These are phyloP conservation scores for Perodicticus potto DNA, from an alignment of 2,797 vertebrate genomes.

Conservation along the genomic window DNA sequence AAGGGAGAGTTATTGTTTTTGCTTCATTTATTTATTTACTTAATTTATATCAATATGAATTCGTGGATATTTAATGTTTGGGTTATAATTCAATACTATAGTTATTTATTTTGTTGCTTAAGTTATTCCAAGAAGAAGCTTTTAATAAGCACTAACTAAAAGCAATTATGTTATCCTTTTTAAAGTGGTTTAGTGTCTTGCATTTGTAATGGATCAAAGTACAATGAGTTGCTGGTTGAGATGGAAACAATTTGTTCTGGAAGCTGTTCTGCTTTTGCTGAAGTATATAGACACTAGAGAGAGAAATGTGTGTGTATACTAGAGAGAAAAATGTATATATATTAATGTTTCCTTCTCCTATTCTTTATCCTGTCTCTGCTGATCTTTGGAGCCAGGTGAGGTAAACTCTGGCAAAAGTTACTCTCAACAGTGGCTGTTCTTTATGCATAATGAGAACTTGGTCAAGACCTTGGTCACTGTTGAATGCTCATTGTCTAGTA, in stretches of 20 bases:
- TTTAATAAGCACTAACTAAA: conserved; percentile 74
- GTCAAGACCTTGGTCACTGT: neutral
- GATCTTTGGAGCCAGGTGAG: neutral
- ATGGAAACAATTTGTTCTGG: conserved; percentile 40
- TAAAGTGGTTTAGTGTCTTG: conserved; percentile 21
- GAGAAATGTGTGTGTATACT: neutral
- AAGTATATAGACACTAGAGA: neutral
- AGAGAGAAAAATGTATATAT: too few relatives aligned
- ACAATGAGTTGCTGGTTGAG: neutral
- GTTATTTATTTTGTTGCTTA: conserved; percentile 46
- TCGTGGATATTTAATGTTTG: conserved; percentile 47
- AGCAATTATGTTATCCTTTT: conserved; percentile 44
- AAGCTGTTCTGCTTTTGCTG: neutral
- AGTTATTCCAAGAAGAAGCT: conserved; percentile 34
- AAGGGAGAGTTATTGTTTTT: neutral
- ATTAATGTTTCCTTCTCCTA: neutral
- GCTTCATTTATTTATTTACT: conserved; percentile 47
- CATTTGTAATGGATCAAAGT: conserved; percentile 6
- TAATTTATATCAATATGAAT: conserved; percentile 59
- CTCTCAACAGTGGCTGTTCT: neutral
- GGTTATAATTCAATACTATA: neutral
- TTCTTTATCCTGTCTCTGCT: neutral
- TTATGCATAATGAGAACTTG: neutral
- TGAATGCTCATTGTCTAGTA: neutral
- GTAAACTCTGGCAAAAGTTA: neutral